Conservation (phyloP, 2,113 vertebrate genomes). For the Rhinopomastus cyanomelas region DNA sequence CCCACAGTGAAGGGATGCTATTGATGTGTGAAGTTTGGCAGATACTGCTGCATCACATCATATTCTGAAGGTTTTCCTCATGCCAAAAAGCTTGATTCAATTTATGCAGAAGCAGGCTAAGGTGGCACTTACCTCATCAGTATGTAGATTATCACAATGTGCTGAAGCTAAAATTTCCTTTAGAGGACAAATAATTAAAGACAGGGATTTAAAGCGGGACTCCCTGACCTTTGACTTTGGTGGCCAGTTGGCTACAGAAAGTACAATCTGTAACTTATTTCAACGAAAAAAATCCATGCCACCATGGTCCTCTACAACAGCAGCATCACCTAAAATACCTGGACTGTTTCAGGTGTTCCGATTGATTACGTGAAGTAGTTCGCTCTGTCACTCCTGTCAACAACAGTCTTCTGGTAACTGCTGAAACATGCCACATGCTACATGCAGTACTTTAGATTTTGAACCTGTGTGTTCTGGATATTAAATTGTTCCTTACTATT, state of each 20-base stretch:
- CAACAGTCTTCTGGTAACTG: neutral
- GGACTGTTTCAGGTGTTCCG: neutral
- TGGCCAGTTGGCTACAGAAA: neutral
- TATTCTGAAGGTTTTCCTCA: neutral
- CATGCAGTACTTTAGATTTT: neutral
- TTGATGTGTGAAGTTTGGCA: neutral
- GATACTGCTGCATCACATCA: neutral
- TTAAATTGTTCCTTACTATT: neutral
- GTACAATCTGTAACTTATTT: neutral
- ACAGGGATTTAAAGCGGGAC: neutral
- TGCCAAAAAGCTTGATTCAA: neutral
- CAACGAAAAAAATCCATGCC: neutral
- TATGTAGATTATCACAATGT: neutral
- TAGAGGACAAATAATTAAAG: neutral
- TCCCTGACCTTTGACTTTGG: neutral
- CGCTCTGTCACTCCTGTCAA: neutral
- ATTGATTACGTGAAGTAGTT: neutral
- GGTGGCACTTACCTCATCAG: neutral
- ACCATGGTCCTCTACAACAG: neutral
- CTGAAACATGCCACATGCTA: neutral
- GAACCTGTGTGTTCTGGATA: neutral
- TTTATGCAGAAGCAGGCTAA: slow-evolving; percentile 1
- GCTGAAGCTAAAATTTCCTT: neutral
- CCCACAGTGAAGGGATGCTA: neutral
- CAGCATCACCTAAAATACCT: neutral